These are phyloP conservation scores for Babyrousa celebensis DNA, from an alignment of 2,797 vertebrate genomes.

Conservation along the genomic window DNA sequence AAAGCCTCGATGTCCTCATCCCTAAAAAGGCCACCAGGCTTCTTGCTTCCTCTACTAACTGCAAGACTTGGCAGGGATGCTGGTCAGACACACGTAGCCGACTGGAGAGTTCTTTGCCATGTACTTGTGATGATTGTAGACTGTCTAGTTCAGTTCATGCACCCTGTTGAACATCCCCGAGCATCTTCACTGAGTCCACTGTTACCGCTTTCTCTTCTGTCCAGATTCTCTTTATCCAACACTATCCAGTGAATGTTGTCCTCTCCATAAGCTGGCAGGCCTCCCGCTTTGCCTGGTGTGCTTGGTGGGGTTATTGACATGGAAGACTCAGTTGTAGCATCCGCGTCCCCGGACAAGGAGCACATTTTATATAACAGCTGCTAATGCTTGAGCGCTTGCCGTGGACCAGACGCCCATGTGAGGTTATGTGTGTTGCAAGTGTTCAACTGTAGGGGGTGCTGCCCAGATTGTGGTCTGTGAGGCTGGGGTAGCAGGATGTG, in stretches of 20 bases:
- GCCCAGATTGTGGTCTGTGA: too few species aligned
- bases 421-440: not conserved
- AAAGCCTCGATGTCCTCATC: not conserved
- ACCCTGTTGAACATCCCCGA: not conserved
- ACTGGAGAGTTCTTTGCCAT: not conserved
- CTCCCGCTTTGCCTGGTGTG: not conserved
- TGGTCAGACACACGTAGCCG: not conserved
- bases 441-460: not conserved
- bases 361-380: not conserved
- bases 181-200: not conserved
- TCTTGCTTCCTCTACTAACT: not conserved
- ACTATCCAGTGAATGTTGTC: not conserved
- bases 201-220: not conserved
- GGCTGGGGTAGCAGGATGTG: too few species aligned
- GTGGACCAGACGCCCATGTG: fast-evolving
- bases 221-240: not conserved
- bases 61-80: not conserved
- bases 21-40: not conserved
- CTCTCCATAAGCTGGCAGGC: not conserved
- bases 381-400: fast-evolving
- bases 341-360: not conserved
- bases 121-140: not conserved
- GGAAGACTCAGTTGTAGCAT: not conserved
- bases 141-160: too few species aligned
- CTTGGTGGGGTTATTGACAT: not conserved